Percentiles rank a stretch among this genome's conserved stretches.
Conservation (phyloP, 1,140 invertebrate species). For the Solenopsis fugax region DNA sequence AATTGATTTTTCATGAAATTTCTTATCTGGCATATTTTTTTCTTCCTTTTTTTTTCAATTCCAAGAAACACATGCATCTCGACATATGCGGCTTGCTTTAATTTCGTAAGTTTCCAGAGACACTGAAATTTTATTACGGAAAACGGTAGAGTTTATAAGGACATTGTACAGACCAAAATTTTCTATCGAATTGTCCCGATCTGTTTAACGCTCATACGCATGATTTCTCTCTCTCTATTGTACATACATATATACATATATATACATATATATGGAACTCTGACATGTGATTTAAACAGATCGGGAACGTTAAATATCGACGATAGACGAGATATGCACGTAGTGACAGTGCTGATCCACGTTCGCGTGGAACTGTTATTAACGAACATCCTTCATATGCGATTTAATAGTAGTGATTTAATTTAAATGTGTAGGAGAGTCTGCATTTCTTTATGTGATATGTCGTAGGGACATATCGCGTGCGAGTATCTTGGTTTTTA, state of each 20-base stretch:
- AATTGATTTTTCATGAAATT: constrained; percentile 4
- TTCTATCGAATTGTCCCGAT: constrained; percentile 42
- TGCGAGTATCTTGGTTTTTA: constrained; percentile 69
- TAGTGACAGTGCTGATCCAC: constrained; percentile 6
- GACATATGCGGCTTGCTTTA: constrained; percentile 33
- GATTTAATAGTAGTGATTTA: constrained; percentile 44
- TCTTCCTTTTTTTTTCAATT: constrained; percentile 36
- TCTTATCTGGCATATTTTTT: background rate
- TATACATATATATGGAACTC: constrained; percentile 22
- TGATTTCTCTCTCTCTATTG: constrained; percentile 36
- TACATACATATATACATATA: constrained; percentile 22
- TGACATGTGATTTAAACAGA: constrained; percentile 57
- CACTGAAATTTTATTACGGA: constrained; percentile 45
- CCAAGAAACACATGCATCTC: background rate
- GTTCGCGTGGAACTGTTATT: constrained; percentile 16
- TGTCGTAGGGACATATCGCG: constrained; percentile 52
- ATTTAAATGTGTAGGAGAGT: constrained; percentile 66
- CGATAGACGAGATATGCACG: constrained; percentile 40
- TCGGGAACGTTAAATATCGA: constrained; percentile 14
- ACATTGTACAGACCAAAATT: constrained; percentile 46
- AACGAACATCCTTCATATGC: constrained; percentile 36
- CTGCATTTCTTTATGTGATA: constrained; percentile 77
- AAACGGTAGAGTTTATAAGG: constrained; percentile 36
- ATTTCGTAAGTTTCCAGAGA: constrained; percentile 60
- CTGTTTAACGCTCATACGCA: background rate